Percentiles rank a stretch among this genome's conserved stretches.
Conservation (phyloP, 2,888 invertebrate species). For the Mesorhabditis belari region DNA sequence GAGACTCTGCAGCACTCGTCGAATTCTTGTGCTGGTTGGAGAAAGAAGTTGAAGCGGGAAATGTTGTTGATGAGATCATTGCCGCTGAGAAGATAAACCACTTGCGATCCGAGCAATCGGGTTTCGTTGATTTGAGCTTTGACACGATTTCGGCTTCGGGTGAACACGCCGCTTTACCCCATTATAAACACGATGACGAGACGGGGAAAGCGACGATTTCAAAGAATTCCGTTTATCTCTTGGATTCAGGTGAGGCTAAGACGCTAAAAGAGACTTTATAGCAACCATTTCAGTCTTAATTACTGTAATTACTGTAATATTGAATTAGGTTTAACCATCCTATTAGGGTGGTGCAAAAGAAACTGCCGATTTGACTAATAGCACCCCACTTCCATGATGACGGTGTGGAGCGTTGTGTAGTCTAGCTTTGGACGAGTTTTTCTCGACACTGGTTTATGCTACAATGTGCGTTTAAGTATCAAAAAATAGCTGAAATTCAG, state of each 20-base stretch:
- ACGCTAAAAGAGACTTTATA: too few relatives aligned
- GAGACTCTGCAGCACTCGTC: conserved; percentile 74
- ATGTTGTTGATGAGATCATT: conserved; percentile 24
- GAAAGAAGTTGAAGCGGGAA: conserved; percentile 60
- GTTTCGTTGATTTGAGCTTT: conserved; percentile 65
- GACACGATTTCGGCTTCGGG: conserved; percentile 86
- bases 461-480: too few relatives aligned
- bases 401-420: too few relatives aligned
- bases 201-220: conserved; percentile 22
- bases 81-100: conserved; percentile 60
- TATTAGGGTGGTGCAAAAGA: too few relatives aligned
- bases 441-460: too few relatives aligned
- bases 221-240: conserved; percentile 67
- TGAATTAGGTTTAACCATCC: too few relatives aligned
- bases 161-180: conserved; percentile 84
- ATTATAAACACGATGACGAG: conserved; percentile 65
- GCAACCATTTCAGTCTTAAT: too few relatives aligned
- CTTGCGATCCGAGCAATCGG: neutral
- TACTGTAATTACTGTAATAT: too few relatives aligned
- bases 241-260: conserved; percentile 96
- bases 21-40: conserved; percentile 80
- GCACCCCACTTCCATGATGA: too few relatives aligned
- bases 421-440: too few relatives aligned
- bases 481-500: too few relatives aligned
- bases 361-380: too few relatives aligned